Evolutionary conservation across 2,797 vertebrate species (phyloP), one percentile per base, ranked within the genome.

Genomic region (Cirrhinus molitorella): DNA sequence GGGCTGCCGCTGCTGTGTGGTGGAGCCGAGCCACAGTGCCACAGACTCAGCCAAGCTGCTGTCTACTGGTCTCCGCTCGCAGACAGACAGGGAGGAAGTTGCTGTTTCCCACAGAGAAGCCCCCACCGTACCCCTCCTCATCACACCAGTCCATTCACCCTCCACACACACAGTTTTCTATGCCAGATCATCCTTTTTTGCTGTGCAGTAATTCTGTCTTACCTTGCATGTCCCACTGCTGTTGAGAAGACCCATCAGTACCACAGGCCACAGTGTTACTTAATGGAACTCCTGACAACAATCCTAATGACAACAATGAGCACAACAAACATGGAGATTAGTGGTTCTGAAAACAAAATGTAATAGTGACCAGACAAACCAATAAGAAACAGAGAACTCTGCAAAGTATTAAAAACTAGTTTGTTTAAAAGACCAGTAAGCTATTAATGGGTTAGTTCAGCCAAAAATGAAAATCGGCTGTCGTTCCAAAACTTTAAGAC

Each of bases 31-130:
- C 79, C 85, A 72, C 66, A 70, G 86, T 85, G 81, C 83, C 87
- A 86, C 80, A 80, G 78, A 61, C 79, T 71, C 86, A 87, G 89
- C 86, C 83, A 87, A 88, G 85, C 86, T 86, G 47, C 81, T 75
- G 80, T 79, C 70, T 73, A 49, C 87, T 85, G 68, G 76, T 79
- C 83, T 85, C 79, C 3, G 59, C 85, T 90, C 72, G 11, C 83
- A 91, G 89, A 90, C 85, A 87, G 90, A 89, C 88, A 86, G 87
- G 83, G 89, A 90, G 90, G 88, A 92, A 87, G 89, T 91, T 86
- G 68, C 40, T 73, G 85, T 91, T 93, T 92, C 93, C 92, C 92
- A 92, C 89, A 91, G 87, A 88, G 88, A 85, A 88, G 85, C 86
- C 43, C 85, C 89, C 85, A n/a, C 73, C 83, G 21, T 83, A 83